Base-by-base conservation (phyloP, 2,888 invertebrate genomes). In the Pinctada fucata region DNA sequence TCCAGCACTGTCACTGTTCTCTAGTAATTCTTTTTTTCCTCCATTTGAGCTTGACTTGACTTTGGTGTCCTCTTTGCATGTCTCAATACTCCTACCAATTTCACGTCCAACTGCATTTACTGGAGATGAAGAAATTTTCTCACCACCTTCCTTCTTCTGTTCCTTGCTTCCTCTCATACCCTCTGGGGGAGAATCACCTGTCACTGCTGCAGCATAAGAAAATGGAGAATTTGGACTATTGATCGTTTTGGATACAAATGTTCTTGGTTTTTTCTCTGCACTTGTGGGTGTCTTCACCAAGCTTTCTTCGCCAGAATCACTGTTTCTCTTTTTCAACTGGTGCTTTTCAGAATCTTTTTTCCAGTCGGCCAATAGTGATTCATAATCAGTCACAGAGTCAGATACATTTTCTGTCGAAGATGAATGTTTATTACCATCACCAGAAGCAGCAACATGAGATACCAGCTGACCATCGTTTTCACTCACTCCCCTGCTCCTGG, bases 401-500 rank as follows among this genome's bases (percentile, higher is more conserved):
- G 4, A 10, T 10, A 67, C 67, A 31, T 8, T 16, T n/a, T 49
- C 69, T 49, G 48, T 49, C 51, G 31, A 48, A 13, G 50, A n/a
- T 50, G 49, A 48, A 10, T 49, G 50, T 45, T 69, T 16, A n/a
- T 69, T n/a, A 10, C 16, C 50, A 69, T 48, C 47, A 13, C 8
- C 31, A 6, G 48, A 49, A n/a, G 16, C 31, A 49, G 48, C 31
- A 31, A 31, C 31, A 31, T 49, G 31, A 31, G 31, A 31, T 0
- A 31, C 31, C 31, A 31, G 31, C 31, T 31, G 31, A 10, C 58
- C 58, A 10, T 58, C 58, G 8, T 13, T 82, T 2, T 82, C 84
- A 13, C 82, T 52, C 2, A 82, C 84, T 8, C 82, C 76, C 75
- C 83, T 82, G 51, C 83, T 81, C 45, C 80, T 67, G 31, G 79